phyloP scores from a whole-genome alignment of 2,888 invertebrate species.

The Priocnemis perturbator region DNA sequence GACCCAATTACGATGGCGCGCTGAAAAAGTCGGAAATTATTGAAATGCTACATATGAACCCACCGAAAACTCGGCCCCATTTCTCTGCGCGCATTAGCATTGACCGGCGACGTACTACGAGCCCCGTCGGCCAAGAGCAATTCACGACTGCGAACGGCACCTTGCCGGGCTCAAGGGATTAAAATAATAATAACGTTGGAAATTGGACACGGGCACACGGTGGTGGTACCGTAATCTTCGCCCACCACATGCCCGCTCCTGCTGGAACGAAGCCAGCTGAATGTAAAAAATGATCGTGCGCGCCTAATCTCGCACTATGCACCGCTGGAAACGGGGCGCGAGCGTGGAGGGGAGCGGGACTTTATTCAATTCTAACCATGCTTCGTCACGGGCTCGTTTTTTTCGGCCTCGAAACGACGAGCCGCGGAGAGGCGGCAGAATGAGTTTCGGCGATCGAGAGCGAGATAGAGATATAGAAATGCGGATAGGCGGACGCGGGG shows the following conservation, averaged over 20 bases:
- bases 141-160: slow-evolving; percentile 27
- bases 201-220: slow-evolving; percentile 68
- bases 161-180: slow-evolving; percentile 63
- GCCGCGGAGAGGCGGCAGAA: slow-evolving; percentile 4
- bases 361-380: slow-evolving; percentile 69
- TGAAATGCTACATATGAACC: no score
- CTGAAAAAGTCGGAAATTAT: no score
- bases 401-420: slow-evolving; percentile 30
- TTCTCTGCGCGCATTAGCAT: no score
- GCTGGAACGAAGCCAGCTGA: slow-evolving; percentile 69
- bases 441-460: slow-evolving; percentile 17
- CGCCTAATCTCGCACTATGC: slow-evolving; percentile 67
- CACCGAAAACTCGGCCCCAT: no score
- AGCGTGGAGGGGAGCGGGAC: slow-evolving; percentile 50
- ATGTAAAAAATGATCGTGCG: slow-evolving; percentile 63
- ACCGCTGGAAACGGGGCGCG: slow-evolving; percentile 37
- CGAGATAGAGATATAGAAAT: slow-evolving; percentile 33
- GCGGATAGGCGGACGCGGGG: background rate
- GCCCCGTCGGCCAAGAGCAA: no score
- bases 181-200: slow-evolving; percentile 71
- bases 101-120: no score
- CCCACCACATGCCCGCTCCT: slow-evolving; percentile 64
- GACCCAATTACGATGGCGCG: no score
- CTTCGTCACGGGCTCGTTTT: slow-evolving; percentile 48
- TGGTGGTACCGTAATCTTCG: slow-evolving; percentile 69